Evolutionary conservation across 2,113 vertebrate genomes (phyloP).

Genomic region (Aix galericulata): DNA sequence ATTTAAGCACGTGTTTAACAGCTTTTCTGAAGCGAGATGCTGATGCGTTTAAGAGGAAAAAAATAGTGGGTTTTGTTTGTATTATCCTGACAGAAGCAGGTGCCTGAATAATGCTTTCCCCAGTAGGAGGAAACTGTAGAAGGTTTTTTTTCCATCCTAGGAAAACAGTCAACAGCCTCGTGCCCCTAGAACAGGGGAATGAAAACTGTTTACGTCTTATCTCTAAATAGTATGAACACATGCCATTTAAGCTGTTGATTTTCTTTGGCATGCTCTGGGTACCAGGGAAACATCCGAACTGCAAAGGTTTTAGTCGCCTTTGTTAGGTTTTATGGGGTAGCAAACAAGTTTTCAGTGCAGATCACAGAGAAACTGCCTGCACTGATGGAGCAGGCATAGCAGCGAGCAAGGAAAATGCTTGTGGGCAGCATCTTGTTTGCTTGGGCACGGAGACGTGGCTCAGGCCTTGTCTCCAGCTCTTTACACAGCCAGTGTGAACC

Average conservation of each 20-base stretch:
- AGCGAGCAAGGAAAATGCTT: background rate
- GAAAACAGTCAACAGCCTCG: background rate
- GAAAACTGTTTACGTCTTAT: background rate
- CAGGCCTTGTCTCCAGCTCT: background rate
- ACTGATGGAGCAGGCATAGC: background rate
- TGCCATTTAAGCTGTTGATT: background rate
- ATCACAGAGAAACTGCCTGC: background rate
- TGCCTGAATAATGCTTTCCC: slow-evolving; percentile 3
- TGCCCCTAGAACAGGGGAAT: background rate
- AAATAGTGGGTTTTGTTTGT: background rate
- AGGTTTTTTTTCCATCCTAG: slow-evolving; percentile 1
- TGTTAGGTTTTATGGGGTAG: background rate
- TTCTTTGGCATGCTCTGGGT: background rate
- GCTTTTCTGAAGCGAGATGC: background rate
- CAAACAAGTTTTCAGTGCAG: background rate
- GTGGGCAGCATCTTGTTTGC: background rate
- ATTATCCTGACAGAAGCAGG: background rate
- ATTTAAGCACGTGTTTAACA: background rate
- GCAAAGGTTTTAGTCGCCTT: background rate
- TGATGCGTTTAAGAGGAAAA: background rate
- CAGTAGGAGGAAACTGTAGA: background rate
- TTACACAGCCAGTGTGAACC: background rate
- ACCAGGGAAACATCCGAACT: background rate
- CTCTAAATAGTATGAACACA: background rate
- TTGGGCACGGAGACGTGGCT: background rate